These are phyloP conservation scores for Latrodectus hesperus DNA, from an alignment of 2,888 invertebrate species.

Conservation along the genomic window DNA sequence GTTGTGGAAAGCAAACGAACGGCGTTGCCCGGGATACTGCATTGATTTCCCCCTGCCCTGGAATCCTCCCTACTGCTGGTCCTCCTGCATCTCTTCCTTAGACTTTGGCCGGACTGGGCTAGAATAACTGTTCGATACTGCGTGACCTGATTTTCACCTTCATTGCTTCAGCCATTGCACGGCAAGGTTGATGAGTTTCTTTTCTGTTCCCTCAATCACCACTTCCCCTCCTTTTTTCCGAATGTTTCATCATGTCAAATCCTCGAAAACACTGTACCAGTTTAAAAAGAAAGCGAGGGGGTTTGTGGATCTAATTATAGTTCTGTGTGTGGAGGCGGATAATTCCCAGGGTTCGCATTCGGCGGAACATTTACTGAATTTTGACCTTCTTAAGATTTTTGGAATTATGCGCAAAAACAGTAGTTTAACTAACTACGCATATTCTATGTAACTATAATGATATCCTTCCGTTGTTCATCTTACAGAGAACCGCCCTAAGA, in stretches of 20 bases:
- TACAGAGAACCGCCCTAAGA: too few relatives aligned
- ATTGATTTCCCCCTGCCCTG: slow-evolving; percentile 60
- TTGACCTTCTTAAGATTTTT: background rate
- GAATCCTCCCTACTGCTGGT: slow-evolving; percentile 1
- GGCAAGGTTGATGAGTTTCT: background rate
- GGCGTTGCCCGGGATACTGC: slow-evolving; percentile 68
- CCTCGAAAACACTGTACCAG: background rate
- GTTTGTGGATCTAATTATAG: background rate
- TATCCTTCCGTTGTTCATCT: too few relatives aligned
- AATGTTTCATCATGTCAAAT: background rate
- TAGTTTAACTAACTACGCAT: too few relatives aligned
- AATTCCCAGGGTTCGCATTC: background rate
- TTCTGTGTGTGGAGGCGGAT: background rate
- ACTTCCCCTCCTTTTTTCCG: background rate
- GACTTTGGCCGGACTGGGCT: slow-evolving; percentile 29
- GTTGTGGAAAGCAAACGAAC: slow-evolving; percentile 36
- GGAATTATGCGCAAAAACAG: too few relatives aligned
- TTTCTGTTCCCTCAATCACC: background rate
- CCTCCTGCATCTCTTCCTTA: slow-evolving; percentile 12
- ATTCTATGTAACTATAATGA: too few relatives aligned
- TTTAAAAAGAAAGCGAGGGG: background rate
- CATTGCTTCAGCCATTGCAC: background rate
- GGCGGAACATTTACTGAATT: background rate
- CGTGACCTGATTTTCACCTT: slow-evolving; percentile 60
- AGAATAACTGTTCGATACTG: slow-evolving; percentile 64